A percentile compares a stretch with the other conserved stretches of the same genome.
These are phyloP conservation scores for Scolanthus callimorphus DNA, from an alignment of 92 coral and sea anemone species.

Conservation along the genomic window DNA sequence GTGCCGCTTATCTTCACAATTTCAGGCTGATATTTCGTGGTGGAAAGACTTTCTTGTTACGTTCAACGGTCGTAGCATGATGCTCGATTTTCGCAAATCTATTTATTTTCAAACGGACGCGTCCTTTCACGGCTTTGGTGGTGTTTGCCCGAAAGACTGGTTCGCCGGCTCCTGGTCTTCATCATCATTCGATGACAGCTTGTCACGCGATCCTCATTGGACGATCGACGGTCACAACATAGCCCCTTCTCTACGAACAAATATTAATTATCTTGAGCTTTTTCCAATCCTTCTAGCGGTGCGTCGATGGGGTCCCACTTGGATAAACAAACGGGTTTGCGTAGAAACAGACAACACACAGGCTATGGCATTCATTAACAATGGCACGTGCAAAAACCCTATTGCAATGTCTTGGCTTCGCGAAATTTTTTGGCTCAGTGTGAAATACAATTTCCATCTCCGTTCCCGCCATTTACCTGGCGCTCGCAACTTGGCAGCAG, in stretches of 20 bases:
- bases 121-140: conserved; percentile 3
- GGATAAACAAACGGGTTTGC: conserved; percentile 5
- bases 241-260: conserved; percentile 6
- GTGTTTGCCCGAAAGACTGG: conserved; percentile 5
- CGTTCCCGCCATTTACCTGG: conserved; percentile 13
- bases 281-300: conserved; percentile 9
- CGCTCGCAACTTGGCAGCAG: conserved; percentile 5
- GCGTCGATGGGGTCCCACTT: conserved; percentile 10
- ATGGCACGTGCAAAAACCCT: conserved; percentile 15
- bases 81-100: conserved; percentile 15
- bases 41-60: conserved; percentile 8
- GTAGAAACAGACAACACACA: conserved; percentile 17
- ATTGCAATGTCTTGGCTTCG: conserved; percentile 26
- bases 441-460: conserved; percentile 10
- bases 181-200: background rate
- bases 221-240: conserved; percentile 12
- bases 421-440: conserved; percentile 18
- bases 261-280: conserved; percentile 16
- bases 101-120: conserved; percentile 8
- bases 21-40: background rate
- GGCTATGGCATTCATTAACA: conserved; percentile 16
- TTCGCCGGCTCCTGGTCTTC: conserved; percentile 13
- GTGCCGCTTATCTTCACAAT: conserved; percentile 2
- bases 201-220: background rate
- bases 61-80: conserved; percentile 11